phyloP scores from a whole-genome alignment of 2,888 invertebrate genomes.

The Rhagium mordax region DNA sequence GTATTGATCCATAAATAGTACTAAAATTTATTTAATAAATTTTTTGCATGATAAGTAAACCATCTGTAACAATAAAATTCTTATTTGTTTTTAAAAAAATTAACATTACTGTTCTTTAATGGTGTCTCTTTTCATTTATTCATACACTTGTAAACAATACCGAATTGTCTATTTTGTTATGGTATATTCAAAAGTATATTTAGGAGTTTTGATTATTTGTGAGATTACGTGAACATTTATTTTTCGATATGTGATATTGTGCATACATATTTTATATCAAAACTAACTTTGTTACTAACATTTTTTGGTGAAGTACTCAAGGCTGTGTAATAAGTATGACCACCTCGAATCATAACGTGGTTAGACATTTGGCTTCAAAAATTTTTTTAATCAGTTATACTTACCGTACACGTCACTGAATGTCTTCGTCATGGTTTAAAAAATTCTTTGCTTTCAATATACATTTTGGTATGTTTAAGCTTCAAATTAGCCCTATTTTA shows the following conservation, averaged over 20 bases:
- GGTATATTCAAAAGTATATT: no score
- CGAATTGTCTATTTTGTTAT: no score
- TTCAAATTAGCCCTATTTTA: background rate
- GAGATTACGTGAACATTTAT: background rate
- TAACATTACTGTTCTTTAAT: no score
- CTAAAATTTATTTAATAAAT: background rate
- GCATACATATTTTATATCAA: background rate
- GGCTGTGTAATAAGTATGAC: no score
- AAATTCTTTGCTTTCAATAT: no score
- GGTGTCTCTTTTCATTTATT: no score
- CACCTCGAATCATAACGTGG: no score
- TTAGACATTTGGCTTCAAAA: no score
- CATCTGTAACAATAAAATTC: background rate
- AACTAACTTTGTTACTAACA: background rate
- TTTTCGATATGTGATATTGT: background rate
- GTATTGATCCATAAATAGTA: background rate
- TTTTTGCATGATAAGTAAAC: slow-evolving; percentile 5
- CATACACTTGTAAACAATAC: no score
- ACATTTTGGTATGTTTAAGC: background rate
- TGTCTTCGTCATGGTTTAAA: no score
- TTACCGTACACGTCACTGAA: no score
- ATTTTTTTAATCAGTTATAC: no score
- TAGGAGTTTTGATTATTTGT: background rate
- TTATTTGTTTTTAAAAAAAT: background rate
- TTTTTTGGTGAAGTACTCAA: background rate